phyloP scores from a whole-genome alignment of 2,888 invertebrate species.

The Plebejus anna region DNA sequence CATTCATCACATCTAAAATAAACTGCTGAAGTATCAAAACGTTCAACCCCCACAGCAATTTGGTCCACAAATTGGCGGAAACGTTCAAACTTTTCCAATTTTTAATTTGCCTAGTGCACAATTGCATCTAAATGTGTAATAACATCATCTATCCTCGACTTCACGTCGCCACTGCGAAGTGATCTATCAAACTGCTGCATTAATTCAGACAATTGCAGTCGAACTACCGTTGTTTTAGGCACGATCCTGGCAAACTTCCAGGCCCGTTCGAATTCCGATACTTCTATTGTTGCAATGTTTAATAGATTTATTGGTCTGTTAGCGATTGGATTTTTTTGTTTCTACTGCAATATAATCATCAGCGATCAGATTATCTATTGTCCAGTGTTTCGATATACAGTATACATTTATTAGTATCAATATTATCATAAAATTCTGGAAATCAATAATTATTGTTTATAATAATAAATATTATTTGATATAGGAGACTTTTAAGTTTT shows the following conservation, averaged over 20 bases:
- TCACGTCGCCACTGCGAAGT: conserved; percentile 41
- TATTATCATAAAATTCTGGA: too few species aligned
- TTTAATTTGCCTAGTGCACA: conserved; percentile 16
- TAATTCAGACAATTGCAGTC: conserved; percentile 46
- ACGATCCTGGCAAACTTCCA: conserved; percentile 42
- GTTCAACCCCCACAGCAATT: not conserved
- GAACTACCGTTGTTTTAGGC: conserved; percentile 46
- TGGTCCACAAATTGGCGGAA: not conserved
- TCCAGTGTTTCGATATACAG: not conserved
- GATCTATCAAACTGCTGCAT: conserved; percentile 48
- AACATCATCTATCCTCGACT: conserved; percentile 39
- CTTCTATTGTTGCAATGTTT: conserved; percentile 44
- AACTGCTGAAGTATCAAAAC: not conserved
- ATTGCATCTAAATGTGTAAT: conserved; percentile 36
- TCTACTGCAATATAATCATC: not conserved
- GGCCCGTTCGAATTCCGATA: conserved; percentile 40
- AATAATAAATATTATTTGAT: too few species aligned
- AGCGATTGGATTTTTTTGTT: conserved; percentile 33
- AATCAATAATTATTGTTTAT: too few species aligned
- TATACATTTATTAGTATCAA: too few species aligned
- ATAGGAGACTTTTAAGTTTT: too few species aligned
- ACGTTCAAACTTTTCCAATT: conserved; percentile 10
- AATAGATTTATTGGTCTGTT: conserved; percentile 44
- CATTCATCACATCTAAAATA: too few species aligned
- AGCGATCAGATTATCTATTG: not conserved